Evolutionary conservation across 2,888 invertebrate species (phyloP).

Genomic region (Stenchaetothrips biformis): DNA sequence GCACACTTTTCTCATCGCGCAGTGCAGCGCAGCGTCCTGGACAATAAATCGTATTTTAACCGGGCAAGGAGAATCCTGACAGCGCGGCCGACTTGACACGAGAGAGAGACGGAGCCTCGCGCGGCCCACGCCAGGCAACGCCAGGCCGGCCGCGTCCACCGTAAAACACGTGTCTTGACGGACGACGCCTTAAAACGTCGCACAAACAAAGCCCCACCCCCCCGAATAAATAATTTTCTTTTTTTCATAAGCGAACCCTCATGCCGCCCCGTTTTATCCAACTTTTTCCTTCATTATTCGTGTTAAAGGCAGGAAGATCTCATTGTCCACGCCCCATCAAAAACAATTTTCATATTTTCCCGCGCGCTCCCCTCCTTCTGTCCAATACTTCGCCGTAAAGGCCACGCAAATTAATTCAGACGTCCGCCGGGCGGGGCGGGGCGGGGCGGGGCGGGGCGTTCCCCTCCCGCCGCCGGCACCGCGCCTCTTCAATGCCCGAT

Average conservation of each 20-base stretch:
- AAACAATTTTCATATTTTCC: slow-evolving; percentile 21
- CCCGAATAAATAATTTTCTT: not conserved
- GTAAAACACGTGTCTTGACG: not conserved
- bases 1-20: not conserved
- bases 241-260: not conserved
- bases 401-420: slow-evolving; percentile 5
- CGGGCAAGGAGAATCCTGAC: not conserved
- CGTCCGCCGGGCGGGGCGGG: slow-evolving; percentile 26
- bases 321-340: not conserved
- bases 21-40: not conserved
- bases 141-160: too few species aligned
- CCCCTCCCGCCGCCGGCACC: slow-evolving; percentile 13
- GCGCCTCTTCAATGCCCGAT: not conserved
- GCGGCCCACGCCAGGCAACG: not conserved
- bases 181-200: not conserved
- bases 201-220: not conserved
- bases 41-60: slow-evolving; percentile 19
- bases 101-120: not conserved
- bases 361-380: not conserved
- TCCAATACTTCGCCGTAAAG: not conserved
- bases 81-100: not conserved
- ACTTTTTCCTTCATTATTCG: not conserved
- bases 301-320: not conserved
- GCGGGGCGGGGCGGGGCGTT: slow-evolving; percentile 9
- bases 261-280: not conserved